phyloP scores from a whole-genome alignment of 2,113 vertebrate species.

The Epinephelus moara region DNA sequence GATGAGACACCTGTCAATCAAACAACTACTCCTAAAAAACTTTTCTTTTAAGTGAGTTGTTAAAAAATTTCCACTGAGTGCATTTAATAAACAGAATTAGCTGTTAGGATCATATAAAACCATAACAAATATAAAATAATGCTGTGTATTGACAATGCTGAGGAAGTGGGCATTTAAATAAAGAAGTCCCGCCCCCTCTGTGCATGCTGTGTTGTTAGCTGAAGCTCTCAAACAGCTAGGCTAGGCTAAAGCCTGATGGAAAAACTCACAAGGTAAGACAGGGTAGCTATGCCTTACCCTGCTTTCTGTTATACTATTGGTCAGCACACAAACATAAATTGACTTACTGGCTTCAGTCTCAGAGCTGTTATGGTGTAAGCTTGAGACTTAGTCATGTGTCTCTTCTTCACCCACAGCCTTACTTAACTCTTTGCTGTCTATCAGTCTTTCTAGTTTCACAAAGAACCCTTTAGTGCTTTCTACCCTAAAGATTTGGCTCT shows the following conservation, averaged over 20 bases:
- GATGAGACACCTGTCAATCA: slow-evolving; percentile 5
- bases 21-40: background rate
- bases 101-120: background rate
- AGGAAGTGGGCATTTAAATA: background rate
- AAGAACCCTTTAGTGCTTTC: too few species aligned
- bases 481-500: too few species aligned
- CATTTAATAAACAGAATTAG: background rate
- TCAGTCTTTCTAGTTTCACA: too few species aligned
- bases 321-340: too few species aligned
- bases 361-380: too few species aligned
- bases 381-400: too few species aligned
- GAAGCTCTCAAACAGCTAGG: background rate
- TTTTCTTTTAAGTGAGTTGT: background rate
- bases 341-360: too few species aligned
- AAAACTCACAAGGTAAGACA: background rate
- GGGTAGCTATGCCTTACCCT: too few species aligned
- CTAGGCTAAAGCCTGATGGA: background rate
- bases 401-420: too few species aligned
- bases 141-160: background rate
- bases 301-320: too few species aligned
- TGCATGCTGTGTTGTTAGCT: background rate
- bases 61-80: background rate
- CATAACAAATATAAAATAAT: background rate
- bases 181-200: background rate
- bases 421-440: too few species aligned